A percentile compares a stretch with the other conserved stretches of the same genome.
Evolutionary conservation across 2,113 vertebrate species (phyloP).

Genomic region (Trematomus loennbergii): DNA sequence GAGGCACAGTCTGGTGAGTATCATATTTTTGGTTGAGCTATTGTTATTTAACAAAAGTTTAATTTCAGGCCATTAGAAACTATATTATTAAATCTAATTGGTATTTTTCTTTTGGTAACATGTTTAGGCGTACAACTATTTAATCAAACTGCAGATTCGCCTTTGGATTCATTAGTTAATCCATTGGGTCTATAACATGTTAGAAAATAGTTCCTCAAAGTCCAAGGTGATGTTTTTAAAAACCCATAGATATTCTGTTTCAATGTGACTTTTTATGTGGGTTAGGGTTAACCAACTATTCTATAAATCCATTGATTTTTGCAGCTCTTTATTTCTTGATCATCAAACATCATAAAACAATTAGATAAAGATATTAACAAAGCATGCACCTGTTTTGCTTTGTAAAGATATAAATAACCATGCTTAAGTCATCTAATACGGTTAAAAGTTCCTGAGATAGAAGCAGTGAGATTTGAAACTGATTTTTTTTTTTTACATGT

Average conservation of each 20-base stretch:
- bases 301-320: too few species aligned
- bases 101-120: not conserved
- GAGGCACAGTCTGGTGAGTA: constrained; percentile 58
- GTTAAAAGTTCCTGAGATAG: not conserved
- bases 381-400: not conserved
- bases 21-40: not conserved
- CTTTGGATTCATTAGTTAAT: too few species aligned
- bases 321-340: too few species aligned
- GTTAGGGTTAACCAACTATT: too few species aligned
- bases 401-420: not conserved
- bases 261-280: too few species aligned
- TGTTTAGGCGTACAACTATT: not conserved
- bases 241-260: too few species aligned
- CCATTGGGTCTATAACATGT: too few species aligned
- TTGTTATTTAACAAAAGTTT: not conserved
- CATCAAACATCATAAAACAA: too few species aligned
- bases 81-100: not conserved
- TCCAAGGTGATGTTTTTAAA: too few species aligned
- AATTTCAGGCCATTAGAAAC: not conserved
- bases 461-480: not conserved
- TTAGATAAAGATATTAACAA: not conserved
- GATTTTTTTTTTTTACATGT: not conserved
- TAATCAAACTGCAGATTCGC: too few species aligned
- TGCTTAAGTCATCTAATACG: not conserved
- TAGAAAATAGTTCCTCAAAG: too few species aligned